A percentile compares a stretch with the other conserved stretches of the same genome.
phyloP scores from a whole-genome alignment of 2,113 vertebrate species.

The Elanus axillaris region DNA sequence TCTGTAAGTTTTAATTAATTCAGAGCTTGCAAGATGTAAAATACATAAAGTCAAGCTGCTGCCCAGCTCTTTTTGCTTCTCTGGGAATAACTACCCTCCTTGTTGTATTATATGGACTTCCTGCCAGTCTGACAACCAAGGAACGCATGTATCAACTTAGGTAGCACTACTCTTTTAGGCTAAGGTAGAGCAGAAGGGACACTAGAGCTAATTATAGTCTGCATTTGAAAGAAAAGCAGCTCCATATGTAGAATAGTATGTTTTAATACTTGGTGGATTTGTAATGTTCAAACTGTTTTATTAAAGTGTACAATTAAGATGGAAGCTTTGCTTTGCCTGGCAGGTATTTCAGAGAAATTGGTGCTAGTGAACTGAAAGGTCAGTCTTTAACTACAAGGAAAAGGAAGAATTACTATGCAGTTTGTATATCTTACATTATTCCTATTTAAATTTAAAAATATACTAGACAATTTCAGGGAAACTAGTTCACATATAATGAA shows the following conservation, averaged over 20 bases:
- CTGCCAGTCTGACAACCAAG: neutral
- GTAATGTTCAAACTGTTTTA: neutral
- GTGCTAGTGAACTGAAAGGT: neutral
- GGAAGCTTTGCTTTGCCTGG: neutral
- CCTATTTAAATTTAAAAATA: neutral
- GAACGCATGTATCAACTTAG: neutral
- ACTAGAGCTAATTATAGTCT: neutral
- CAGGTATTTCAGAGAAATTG: neutral
- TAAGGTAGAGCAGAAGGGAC: neutral
- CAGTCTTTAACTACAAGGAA: neutral
- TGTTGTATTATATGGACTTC: neutral
- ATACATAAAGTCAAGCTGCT: neutral
- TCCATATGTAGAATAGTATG: neutral
- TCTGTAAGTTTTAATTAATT: neutral
- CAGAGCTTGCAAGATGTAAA: neutral
- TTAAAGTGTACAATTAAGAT: neutral
- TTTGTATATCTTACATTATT: neutral
- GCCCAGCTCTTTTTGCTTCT: neutral
- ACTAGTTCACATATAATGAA: neutral
- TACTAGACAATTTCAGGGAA: neutral
- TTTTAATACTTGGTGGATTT: neutral
- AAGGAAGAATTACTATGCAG: neutral
- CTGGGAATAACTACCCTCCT: neutral
- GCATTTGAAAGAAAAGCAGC: neutral
- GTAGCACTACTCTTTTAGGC: neutral